Evolutionary conservation across 2,113 vertebrate species (phyloP), one percentile per base, ranked within the genome.

Genomic region (Hypocryptadius cinnamomeus): DNA sequence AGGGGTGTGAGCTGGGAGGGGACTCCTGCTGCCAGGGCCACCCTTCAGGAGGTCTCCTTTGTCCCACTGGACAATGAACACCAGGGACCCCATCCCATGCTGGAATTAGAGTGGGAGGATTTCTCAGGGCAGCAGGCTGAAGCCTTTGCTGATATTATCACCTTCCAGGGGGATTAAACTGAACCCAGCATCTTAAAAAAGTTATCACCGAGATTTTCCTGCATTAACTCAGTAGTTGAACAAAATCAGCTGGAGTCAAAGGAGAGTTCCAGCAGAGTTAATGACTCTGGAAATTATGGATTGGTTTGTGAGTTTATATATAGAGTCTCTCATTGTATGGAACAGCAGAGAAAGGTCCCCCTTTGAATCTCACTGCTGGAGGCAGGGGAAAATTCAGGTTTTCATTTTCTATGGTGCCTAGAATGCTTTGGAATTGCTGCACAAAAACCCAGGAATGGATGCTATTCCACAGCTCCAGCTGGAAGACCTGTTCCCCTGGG

Each of bases 301-400:
- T 54, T 77, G 91, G 93, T 85, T 93, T 91, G 92, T 69, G 87
- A 89, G 93, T 85, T 91, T 96, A 91, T 95, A 89, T 93, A 92
- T 93, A 95, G 94, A 6, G 2, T 60, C 37, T 77, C 24, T 89
- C 79, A 68, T 87, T 94, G 94, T 93, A 56, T 40, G 44, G 61
- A 93, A 79, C 60, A 77, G 77, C 65, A 81, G 63, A 73, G 18
- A 77, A 82, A 91, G 74, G 78, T 65, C 23, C 28, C 54, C 31
- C 25, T 87, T 87, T 89, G 87, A 87, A 91, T 95, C 68, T 85
- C 87, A 8, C 81, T 66, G 84, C 93, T 90, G 94, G 93, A 59
- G 73, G 18, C 35, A 40, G 57, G 59, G 70, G 59, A 40, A 85
- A 85, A 73, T 68, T 93, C 88, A 73, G 84, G 79, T 85, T 95